These are phyloP conservation scores for Sarcophaga peregrina DNA, from an alignment of 1,140 invertebrate genomes.

Conservation along the genomic window DNA sequence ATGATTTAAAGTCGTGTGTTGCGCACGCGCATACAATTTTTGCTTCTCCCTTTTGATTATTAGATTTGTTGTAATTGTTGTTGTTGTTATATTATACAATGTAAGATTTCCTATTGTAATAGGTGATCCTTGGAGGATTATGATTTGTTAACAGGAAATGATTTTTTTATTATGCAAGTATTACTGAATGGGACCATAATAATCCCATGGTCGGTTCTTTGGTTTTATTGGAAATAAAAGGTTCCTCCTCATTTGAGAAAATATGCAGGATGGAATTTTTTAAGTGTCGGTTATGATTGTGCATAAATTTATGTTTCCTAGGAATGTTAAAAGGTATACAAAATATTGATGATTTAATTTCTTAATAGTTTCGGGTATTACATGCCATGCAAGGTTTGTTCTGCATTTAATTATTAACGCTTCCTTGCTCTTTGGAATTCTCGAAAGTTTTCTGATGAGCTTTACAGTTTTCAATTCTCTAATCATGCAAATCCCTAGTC, in stretches of 20 bases:
- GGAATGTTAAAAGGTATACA: not conserved
- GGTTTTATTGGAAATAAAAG: not conserved
- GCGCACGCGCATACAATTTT: slow-evolving; percentile 43
- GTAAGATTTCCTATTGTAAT: too few relatives aligned
- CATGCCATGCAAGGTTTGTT: too few relatives aligned
- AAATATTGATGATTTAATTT: too few relatives aligned
- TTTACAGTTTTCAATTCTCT: too few relatives aligned
- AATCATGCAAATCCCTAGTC: too few relatives aligned
- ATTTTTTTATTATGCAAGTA: not conserved
- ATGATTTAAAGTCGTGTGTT: slow-evolving; percentile 41
- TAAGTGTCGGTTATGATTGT: slow-evolving; percentile 22
- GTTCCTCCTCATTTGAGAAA: not conserved
- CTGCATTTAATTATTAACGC: too few relatives aligned
- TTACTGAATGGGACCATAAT: not conserved
- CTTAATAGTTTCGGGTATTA: too few relatives aligned
- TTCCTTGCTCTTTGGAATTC: too few relatives aligned
- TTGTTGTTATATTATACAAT: not conserved
- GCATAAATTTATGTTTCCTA: slow-evolving; percentile 18
- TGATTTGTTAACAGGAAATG: slow-evolving; percentile 28
- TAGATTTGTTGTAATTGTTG: slow-evolving; percentile 24
- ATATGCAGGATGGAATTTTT: not conserved
- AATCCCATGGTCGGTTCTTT: not conserved
- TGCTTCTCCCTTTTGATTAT: slow-evolving; percentile 20
- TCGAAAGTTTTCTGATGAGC: too few relatives aligned
- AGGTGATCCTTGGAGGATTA: slow-evolving; percentile 34